Conservation (phyloP, 2,113 vertebrate genomes). For the Dolichallabes microphthalmus region DNA sequence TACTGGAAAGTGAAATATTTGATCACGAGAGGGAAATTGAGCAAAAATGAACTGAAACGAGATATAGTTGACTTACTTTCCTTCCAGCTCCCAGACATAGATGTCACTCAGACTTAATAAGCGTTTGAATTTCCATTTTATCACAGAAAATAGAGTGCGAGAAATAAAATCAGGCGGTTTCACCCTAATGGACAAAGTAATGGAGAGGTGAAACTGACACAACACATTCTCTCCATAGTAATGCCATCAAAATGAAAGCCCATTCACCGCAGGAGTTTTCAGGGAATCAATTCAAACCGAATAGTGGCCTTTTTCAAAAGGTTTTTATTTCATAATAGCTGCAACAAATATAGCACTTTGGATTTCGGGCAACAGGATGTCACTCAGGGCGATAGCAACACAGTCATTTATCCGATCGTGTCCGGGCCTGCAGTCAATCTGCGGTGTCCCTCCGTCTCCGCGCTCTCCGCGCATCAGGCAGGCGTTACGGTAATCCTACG, state of each 20-base stretch:
- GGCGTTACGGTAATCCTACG: conserved; percentile 71
- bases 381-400: conserved; percentile 74
- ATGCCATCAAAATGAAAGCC: conserved; percentile 84
- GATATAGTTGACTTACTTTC: conserved; percentile 81
- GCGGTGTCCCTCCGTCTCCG: conserved; percentile 70
- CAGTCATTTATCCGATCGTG: conserved; percentile 69
- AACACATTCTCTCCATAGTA: conserved; percentile 78
- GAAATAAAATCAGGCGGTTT: conserved; percentile 82
- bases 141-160: conserved; percentile 82
- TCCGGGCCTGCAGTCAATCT: conserved; percentile 58
- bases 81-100: conserved; percentile 69
- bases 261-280: conserved; percentile 81
- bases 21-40: conserved; percentile 80
- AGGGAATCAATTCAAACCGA: conserved; percentile 82
- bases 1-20: conserved; percentile 81
- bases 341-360: conserved; percentile 80
- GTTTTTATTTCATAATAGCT: conserved; percentile 77
- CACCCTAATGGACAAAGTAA: conserved; percentile 82
- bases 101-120: conserved; percentile 85
- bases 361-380: conserved; percentile 68
- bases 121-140: conserved; percentile 81
- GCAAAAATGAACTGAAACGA: conserved; percentile 81
- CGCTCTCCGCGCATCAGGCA: conserved; percentile 68
- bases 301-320: conserved; percentile 76
- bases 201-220: conserved; percentile 79